Conservation (phyloP, 2,888 invertebrate genomes). For the Punctoribates punctum region DNA sequence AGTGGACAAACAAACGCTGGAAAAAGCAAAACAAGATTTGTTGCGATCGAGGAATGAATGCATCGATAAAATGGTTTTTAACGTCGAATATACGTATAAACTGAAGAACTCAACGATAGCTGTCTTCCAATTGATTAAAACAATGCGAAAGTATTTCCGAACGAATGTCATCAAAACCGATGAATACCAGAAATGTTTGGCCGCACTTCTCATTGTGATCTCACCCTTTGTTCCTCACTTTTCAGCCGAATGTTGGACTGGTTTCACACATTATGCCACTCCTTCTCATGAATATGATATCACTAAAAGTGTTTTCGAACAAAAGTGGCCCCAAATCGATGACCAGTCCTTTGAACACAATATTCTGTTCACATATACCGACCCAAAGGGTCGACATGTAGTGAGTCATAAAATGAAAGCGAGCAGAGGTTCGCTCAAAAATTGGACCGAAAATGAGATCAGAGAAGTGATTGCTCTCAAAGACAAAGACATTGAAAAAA, state of each 20-base stretch:
- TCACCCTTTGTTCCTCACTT: constrained; percentile 88
- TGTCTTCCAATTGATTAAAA: constrained; percentile 40
- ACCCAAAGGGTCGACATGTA: constrained; percentile 33
- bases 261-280: constrained; percentile 56
- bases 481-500: constrained; percentile 40
- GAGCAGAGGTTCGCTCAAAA: neutral
- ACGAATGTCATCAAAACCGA: constrained; percentile 48
- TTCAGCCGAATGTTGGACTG: constrained; percentile 83
- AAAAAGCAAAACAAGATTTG: constrained; percentile 16
- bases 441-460: constrained; percentile 38
- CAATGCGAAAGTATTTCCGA: constrained; percentile 38
- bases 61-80: constrained; percentile 59
- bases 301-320: constrained; percentile 66
- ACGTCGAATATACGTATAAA: constrained; percentile 42
- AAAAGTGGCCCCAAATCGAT: constrained; percentile 74
- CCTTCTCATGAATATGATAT: constrained; percentile 38
- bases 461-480: neutral
- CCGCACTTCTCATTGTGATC: constrained; percentile 73
- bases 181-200: constrained; percentile 70
- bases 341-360: constrained; percentile 32
- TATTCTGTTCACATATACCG: constrained; percentile 33
- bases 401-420: constrained; percentile 14
- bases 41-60: constrained; percentile 65
- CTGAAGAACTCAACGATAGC: constrained; percentile 28
- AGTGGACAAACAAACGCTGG: constrained; percentile 8